Conservation (phyloP, 30 jellyfish, hydroid and myxozoan genomes). For the Cassiopea andromeda region DNA sequence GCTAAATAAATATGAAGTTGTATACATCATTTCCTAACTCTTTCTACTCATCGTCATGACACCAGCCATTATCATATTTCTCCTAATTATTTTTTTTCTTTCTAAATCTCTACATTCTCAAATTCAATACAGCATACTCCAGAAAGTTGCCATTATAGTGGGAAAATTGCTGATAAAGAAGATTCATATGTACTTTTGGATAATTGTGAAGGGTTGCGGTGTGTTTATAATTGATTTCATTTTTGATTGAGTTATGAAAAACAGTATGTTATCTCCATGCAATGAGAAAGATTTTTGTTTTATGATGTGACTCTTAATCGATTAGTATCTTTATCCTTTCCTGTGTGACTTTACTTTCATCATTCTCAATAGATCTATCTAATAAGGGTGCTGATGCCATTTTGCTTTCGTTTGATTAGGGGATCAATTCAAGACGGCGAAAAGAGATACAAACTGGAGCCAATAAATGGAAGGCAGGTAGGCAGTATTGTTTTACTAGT, state of each 20-base stretch:
- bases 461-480: constrained; percentile 4
- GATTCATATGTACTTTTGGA: constrained; percentile 40
- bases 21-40: too few species aligned
- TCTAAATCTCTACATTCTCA: background rate
- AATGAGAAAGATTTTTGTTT: background rate
- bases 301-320: background rate
- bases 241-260: background rate
- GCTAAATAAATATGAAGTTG: too few species aligned
- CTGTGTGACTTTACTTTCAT: background rate
- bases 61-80: too few species aligned
- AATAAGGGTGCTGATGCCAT: background rate
- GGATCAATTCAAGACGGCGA: constrained; percentile 57
- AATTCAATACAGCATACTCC: constrained; percentile 46
- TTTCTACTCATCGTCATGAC: too few species aligned
- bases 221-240: background rate
- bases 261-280: background rate
- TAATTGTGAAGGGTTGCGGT: constrained; percentile 65
- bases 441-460: constrained; percentile 21
- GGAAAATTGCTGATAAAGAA: constrained; percentile 41
- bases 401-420: background rate
- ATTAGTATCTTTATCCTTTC: background rate
- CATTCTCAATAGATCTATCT: background rate
- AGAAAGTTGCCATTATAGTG: constrained; percentile 49
- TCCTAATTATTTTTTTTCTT: too few species aligned
- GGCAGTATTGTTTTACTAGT: background rate